Percentiles rank a stretch among this genome's conserved stretches.
phyloP scores from a whole-genome alignment of 2,888 invertebrate species.

The Nomada fucata region DNA sequence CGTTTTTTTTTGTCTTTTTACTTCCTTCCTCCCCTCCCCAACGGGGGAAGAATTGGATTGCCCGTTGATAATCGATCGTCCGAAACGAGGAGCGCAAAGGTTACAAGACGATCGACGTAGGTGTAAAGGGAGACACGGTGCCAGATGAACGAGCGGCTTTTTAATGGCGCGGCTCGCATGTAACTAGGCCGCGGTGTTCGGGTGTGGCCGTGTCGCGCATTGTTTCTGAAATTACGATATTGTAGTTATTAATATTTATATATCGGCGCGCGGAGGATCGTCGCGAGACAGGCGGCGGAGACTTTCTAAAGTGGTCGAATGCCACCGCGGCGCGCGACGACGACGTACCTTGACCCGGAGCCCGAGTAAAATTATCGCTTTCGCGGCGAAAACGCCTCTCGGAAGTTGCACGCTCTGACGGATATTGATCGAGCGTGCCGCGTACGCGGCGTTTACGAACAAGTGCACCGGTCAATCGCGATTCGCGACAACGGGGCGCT shows the following conservation, averaged over 20 bases:
- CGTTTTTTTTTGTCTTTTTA: not conserved
- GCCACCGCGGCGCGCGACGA: constrained; percentile 54
- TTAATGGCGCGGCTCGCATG: constrained; percentile 46
- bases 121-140: constrained; percentile 19
- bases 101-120: constrained; percentile 20
- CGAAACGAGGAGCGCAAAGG: not conserved
- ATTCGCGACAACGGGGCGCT: not conserved
- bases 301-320: constrained; percentile 71
- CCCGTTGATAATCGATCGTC: not conserved
- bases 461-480: not conserved
- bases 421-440: constrained; percentile 24
- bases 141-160: constrained; percentile 1
- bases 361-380: constrained; percentile 56
- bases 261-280: constrained; percentile 53
- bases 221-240: constrained; percentile 78
- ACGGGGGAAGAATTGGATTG: not conserved
- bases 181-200: constrained; percentile 70
- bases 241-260: constrained; percentile 78
- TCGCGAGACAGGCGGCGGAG: constrained; percentile 51
- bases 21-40: too few relatives aligned
- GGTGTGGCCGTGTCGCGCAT: constrained; percentile 75
- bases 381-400: constrained; percentile 42
- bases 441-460: not conserved
- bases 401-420: constrained; percentile 39
- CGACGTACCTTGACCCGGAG: constrained; percentile 57